phyloP scores from a whole-genome alignment of 1,140 invertebrate species.

The Tetramorium alpestre region DNA sequence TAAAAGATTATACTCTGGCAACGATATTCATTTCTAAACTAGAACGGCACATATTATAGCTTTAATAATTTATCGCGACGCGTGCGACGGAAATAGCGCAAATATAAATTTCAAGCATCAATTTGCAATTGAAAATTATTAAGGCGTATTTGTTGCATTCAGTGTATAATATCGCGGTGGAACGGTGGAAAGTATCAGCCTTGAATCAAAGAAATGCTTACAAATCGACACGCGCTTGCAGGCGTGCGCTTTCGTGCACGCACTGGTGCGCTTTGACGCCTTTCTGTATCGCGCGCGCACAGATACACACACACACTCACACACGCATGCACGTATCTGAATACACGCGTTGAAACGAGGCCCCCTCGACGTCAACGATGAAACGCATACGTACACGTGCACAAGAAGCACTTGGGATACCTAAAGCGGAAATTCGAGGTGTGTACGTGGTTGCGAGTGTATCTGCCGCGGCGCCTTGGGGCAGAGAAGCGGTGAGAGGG shows the following conservation, averaged over 20 bases:
- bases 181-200: background rate
- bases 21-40: background rate
- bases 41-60: background rate
- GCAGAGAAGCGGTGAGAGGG: constrained; percentile 34
- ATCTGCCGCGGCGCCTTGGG: constrained; percentile 76
- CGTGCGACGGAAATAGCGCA: background rate
- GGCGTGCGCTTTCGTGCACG: background rate
- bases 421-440: constrained; percentile 82
- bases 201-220: constrained; percentile 18
- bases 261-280: constrained; percentile 41
- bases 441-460: constrained; percentile 81
- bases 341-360: constrained; percentile 3
- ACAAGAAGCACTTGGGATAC: constrained; percentile 74
- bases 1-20: background rate
- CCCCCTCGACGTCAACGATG: constrained; percentile 25
- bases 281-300: background rate
- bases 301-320: background rate
- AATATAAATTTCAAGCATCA: background rate
- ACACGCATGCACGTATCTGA: background rate
- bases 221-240: constrained; percentile 18
- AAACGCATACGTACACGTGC: constrained; percentile 55
- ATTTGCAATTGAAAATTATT: background rate
- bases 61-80: background rate
- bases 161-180: background rate
- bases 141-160: background rate